Base-by-base conservation (phyloP, 2,797 vertebrate genomes). In the Australoheros facetus region DNA sequence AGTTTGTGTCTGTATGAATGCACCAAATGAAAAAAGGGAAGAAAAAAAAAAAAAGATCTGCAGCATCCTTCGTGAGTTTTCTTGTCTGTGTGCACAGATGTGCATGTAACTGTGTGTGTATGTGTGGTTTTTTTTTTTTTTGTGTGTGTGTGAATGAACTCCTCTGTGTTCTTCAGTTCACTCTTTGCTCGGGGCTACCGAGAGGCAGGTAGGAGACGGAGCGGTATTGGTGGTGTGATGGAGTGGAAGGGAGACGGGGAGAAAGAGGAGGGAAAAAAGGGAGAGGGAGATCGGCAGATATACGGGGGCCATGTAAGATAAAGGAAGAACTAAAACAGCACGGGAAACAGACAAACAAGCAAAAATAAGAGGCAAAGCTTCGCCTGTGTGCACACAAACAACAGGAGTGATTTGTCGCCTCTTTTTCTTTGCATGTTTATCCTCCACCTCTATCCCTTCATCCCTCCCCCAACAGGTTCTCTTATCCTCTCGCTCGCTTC, bases 401-500 rank as follows among this genome's bases (percentile, higher is more conserved):
- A 90, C 87, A 89, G 78, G 75, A 89, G 79, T 71, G 88, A 93
- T 94, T 92, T 93, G 92, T 92, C 87, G 87, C 90, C 82, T 83
- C 88, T 92, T 93, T 93, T 89, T 91, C 87, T 93, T 90, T 84
- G 88, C 91, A 87, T 91, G 92, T 92, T 93, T 92, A 92, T 94
- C 88, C 91, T 92, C 88, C 87, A 89, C 83, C 89, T 91, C 88
- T 53, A 89, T 91, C 83, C 83, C 88, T 87, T 88, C 85, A 89
- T 88, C 90, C 87, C 88, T 79, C 88, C 90, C 88, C 91, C 86
- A 91, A 93, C 90, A 92, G 91, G 91, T 89, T 92, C 84, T 92
- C 89, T 91, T 71, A 92, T 94, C 91, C 92, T 89, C 86, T 91
- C 78, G 23, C 86, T 78, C 74, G 89, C 80, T 84, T 88, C 87